These are phyloP conservation scores for Chrysemys picta DNA, from an alignment of 2,113 vertebrate genomes.

Conservation along the genomic window DNA sequence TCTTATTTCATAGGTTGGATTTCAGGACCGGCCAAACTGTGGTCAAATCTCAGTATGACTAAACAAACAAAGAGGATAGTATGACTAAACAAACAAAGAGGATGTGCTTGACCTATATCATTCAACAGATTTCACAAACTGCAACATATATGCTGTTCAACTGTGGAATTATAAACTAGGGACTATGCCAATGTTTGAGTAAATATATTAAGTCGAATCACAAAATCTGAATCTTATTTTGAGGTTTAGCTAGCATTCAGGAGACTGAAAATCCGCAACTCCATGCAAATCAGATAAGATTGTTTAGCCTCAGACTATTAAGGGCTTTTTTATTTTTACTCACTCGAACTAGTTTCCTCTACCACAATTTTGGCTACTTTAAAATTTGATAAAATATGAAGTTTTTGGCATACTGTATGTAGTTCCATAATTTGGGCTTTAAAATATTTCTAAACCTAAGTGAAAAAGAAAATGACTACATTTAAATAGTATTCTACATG, in stretches of 20 bases:
- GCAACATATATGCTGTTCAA: background rate
- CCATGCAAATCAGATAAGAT: background rate
- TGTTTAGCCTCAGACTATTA: background rate
- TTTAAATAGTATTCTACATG: conserved; percentile 47
- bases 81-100: background rate
- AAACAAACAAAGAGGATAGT: background rate
- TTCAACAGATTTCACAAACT: background rate
- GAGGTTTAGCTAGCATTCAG: background rate
- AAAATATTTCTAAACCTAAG: conserved; percentile 15
- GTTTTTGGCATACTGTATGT: background rate
- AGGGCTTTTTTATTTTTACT: background rate
- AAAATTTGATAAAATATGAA: background rate
- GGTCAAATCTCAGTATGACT: no score
- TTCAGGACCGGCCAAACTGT: background rate
- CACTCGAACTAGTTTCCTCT: background rate
- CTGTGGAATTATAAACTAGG: background rate
- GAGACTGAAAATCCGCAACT: background rate
- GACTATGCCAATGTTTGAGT: background rate
- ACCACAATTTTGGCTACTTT: background rate
- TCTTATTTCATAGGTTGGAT: background rate
- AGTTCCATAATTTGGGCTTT: conserved; percentile 18
- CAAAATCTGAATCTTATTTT: background rate
- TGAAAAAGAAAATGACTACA: background rate
- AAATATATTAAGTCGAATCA: background rate
- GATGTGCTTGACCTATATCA: background rate